Evolutionary conservation across 2,797 vertebrate genomes (phyloP), one percentile per base, ranked within the genome.

Genomic region (Sylvia borin): DNA sequence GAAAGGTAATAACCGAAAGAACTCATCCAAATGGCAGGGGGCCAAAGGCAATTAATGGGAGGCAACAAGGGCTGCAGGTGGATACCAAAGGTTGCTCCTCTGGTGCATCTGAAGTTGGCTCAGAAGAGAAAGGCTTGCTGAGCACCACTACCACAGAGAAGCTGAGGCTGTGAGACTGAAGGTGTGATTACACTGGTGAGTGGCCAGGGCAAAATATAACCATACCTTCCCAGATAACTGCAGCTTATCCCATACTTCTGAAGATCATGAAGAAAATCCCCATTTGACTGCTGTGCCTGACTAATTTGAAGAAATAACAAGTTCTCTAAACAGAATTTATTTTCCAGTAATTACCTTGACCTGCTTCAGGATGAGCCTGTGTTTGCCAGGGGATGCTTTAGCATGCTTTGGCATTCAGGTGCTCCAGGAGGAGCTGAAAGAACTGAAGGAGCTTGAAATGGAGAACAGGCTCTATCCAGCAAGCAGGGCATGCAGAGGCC

Each of bases 321-420:
- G 22, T 57, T 86, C 18, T 70, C 74, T 62, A 60, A 91, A 75
- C 7, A 84, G 70, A 94, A 80, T 86, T 88, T 83, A 36, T 83
- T 90, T 93, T 80, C 51, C 27, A 48, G 43, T 29, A 84, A 79
- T 55, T 72, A 78, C 11, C 25, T 38, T 20, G 17, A 72, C 11
- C 36, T 64, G 32, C 48, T 70, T 75, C 55, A 60, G 34, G n/a
- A 48, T 11, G 4, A 80, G 27, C 25, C 3, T 0, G 2, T 36
- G 34, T 66, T 53, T 90, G 40, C 34, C 22, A 24, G 34, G 8
- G 19, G 34, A 36, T 36, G 36, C 36, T 36, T 36, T 36, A 36
- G 5, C 26, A 17, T 32, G 26, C 40, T 84, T 80, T 21, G 38
- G 53, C 13, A 58, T 40, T 66, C 11, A 25, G 68, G 38, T 20